These are phyloP conservation scores for Ichneumon xanthorius DNA, from an alignment of 2,888 invertebrate species.

Conservation along the genomic window DNA sequence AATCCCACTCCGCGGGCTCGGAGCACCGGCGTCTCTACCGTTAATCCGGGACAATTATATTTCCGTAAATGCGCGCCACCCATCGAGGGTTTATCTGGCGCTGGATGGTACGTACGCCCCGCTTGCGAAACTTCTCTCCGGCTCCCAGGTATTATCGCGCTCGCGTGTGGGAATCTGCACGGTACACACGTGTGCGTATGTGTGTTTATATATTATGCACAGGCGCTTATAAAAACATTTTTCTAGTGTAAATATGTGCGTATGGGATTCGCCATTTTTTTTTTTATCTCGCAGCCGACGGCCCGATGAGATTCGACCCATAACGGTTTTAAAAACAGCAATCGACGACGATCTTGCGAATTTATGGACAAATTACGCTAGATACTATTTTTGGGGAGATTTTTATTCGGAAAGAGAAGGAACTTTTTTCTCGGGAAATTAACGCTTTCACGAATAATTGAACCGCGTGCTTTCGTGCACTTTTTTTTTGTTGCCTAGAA, in stretches of 20 bases:
- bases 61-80: constrained; percentile 66
- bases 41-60: constrained; percentile 69
- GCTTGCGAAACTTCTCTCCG: constrained; percentile 52
- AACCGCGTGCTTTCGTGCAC: background rate
- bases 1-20: background rate
- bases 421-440: too few relatives aligned
- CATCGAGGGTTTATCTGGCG: constrained; percentile 64
- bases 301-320: too few relatives aligned
- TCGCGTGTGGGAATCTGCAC: constrained; percentile 26
- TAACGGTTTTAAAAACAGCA: background rate
- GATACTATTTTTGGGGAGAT: too few relatives aligned
- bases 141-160: constrained; percentile 50
- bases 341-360: too few relatives aligned
- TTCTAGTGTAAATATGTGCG: background rate
- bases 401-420: too few relatives aligned
- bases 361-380: too few relatives aligned
- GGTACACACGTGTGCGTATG: background rate
- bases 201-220: background rate
- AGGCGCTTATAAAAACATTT: constrained; percentile 11
- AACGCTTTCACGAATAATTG: background rate
- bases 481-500: too few relatives aligned
- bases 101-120: constrained; percentile 41
- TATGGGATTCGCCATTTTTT: background rate
- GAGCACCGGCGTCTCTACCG: constrained; percentile 31
- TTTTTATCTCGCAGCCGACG: background rate